Conservation (phyloP, 2,797 vertebrate species). For the Enteromius treurensis region DNA sequence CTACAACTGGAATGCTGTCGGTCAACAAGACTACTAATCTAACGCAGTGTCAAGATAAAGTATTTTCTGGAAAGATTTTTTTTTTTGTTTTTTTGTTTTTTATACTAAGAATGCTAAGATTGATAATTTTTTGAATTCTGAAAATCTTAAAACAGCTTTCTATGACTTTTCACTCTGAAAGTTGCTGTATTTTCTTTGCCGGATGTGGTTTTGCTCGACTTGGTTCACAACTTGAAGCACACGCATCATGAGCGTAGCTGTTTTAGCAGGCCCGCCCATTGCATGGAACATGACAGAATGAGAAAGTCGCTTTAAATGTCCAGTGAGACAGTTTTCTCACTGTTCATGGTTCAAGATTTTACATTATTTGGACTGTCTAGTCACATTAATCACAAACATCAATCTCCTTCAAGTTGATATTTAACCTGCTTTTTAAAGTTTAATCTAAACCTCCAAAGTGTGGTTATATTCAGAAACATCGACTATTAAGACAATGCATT, state of each 20-base stretch:
- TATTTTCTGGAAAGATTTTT: background rate
- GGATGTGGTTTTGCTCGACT: conserved; percentile 82
- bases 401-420: background rate
- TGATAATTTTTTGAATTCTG: background rate
- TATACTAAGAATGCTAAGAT: background rate
- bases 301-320: background rate
- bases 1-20: background rate
- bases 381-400: background rate
- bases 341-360: background rate
- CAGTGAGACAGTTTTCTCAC: background rate
- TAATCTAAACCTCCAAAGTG: background rate
- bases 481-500: background rate
- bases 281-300: conserved; percentile 40
- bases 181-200: conserved; percentile 57
- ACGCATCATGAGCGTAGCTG: conserved; percentile 61
- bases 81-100: no score
- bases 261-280: conserved; percentile 56
- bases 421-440: background rate
- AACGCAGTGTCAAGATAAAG: background rate
- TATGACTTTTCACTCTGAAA: background rate
- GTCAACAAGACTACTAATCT: background rate
- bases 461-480: background rate
- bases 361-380: background rate
- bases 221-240: conserved; percentile 63
- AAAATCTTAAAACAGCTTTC: background rate